These are phyloP conservation scores for Hipposideros larvatus DNA, from an alignment of 2,797 vertebrate genomes.

Conservation along the genomic window DNA sequence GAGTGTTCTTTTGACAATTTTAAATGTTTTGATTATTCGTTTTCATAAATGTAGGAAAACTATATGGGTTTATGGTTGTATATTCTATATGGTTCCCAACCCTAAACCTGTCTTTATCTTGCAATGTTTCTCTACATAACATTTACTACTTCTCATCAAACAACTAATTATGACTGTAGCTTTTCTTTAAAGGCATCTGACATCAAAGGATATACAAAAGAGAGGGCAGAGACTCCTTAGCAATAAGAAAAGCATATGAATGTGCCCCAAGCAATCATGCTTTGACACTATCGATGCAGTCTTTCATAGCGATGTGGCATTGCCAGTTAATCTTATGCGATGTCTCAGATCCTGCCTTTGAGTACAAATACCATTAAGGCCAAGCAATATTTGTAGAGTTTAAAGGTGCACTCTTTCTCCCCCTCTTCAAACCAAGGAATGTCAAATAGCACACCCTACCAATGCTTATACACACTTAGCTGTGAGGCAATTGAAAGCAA, in stretches of 20 bases:
- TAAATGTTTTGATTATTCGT: neutral
- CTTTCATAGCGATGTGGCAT: neutral
- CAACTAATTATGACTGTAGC: neutral
- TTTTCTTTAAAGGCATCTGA: slow-evolving; percentile 32
- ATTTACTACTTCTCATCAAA: neutral
- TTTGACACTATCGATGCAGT: neutral
- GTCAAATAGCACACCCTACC: neutral
- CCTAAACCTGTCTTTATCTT: neutral
- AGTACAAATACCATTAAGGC: neutral
- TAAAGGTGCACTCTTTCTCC: neutral
- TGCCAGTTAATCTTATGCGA: neutral
- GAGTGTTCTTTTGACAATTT: neutral
- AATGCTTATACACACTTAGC: neutral
- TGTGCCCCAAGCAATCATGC: neutral
- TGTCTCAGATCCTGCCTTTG: neutral
- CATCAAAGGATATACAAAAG: neutral
- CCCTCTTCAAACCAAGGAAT: neutral
- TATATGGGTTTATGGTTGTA: neutral
- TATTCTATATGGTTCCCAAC: neutral
- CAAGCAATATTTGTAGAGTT: neutral
- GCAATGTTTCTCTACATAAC: neutral
- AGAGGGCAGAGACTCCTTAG: neutral
- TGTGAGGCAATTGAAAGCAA: neutral
- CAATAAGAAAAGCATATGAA: neutral
- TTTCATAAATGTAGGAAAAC: neutral